Percentiles rank a stretch among this genome's conserved stretches.
Conservation (phyloP, 92 coral and sea anemone genomes). For the Phenganax marumi region DNA sequence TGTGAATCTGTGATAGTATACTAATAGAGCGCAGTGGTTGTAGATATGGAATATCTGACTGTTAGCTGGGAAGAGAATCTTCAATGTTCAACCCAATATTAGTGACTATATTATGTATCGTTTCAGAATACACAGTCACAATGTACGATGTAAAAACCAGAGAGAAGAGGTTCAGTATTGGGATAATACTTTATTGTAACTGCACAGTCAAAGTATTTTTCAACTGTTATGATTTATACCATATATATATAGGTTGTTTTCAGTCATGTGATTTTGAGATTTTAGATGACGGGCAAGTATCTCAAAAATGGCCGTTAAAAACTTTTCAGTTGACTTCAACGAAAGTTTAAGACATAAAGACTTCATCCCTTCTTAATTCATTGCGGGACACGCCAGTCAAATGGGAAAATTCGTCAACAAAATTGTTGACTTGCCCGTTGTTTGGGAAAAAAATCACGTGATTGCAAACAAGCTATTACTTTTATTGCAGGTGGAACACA, state of each 20-base stretch:
- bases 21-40: not conserved
- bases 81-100: not conserved
- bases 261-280: no score
- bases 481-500: conserved; percentile 84
- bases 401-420: no score
- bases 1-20: not conserved
- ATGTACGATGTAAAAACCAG: conserved; percentile 97
- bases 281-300: no score
- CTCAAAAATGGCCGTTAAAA: no score
- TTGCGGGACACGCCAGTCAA: no score
- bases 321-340: no score
- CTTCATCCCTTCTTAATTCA: no score
- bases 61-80: not conserved
- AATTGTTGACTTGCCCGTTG: not conserved
- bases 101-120: not conserved
- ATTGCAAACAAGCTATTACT: no score
- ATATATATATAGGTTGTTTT: no score
- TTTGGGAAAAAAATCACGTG: not conserved
- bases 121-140: conserved; percentile 82
- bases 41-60: not conserved
- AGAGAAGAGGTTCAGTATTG: conserved; percentile 71
- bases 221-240: not conserved
- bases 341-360: no score
- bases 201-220: no score
- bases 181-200: not conserved